Percentiles rank a stretch among this genome's conserved stretches.
Conservation (phyloP, 2,888 invertebrate genomes). For the Leptopterna dolabrata region DNA sequence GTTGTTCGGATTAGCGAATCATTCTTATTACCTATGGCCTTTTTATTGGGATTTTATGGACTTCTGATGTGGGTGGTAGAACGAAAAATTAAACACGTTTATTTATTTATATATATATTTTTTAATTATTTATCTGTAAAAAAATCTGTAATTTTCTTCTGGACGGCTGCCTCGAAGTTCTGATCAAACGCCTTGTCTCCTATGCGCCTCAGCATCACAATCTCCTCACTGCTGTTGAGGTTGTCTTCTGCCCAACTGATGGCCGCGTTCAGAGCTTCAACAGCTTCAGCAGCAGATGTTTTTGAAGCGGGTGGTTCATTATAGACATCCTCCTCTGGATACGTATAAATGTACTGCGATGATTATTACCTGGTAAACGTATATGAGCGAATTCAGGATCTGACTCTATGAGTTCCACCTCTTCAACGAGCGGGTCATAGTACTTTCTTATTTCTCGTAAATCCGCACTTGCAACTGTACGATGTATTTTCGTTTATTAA, state of each 20-base stretch:
- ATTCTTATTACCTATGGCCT: background rate
- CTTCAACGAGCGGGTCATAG: too few species aligned
- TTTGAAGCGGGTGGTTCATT: constrained; percentile 5
- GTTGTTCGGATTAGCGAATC: background rate
- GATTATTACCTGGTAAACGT: too few species aligned
- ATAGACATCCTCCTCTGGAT: constrained; percentile 15
- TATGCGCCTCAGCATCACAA: constrained; percentile 8
- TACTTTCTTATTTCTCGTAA: too few species aligned
- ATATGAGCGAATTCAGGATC: too few species aligned
- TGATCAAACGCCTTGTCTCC: background rate
- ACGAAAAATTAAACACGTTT: background rate
- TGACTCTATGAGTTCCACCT: too few species aligned
- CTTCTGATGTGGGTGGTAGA: too few species aligned
- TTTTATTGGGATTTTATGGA: background rate
- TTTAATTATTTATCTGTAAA: background rate
- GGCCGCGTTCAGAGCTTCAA: constrained; percentile 11
- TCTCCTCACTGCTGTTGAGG: constrained; percentile 15
- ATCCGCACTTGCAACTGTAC: too few species aligned
- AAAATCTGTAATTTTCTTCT: constrained; percentile 17
- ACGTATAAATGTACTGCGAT: too few species aligned
- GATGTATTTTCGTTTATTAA: too few species aligned
- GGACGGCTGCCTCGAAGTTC: background rate
- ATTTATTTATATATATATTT: background rate
- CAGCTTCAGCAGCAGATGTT: constrained; percentile 22
- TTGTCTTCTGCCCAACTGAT: constrained; percentile 24